Evolutionary conservation across 2,888 invertebrate species (phyloP).

Genomic region (Notodonta dromedarius): DNA sequence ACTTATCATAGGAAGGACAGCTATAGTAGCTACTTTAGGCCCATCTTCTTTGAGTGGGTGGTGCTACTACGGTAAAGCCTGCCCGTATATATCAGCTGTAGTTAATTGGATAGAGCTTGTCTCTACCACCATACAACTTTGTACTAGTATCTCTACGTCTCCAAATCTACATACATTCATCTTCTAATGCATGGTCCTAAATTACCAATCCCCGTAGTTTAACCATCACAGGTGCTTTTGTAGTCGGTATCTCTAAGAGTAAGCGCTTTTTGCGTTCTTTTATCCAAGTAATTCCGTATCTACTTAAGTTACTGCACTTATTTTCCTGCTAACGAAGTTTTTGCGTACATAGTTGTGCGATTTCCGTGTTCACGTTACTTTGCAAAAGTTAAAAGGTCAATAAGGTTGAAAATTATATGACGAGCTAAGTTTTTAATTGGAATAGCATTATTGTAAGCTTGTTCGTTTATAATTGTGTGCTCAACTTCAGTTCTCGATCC

Average conservation of each 20-base stretch:
- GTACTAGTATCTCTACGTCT: background rate
- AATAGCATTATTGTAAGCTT: no score
- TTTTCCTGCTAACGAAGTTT: background rate
- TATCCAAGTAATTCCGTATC: background rate
- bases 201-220: background rate
- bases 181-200: background rate
- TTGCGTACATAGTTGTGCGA: background rate
- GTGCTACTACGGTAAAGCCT: no score
- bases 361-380: background rate
- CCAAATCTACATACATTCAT: slow-evolving; percentile 4
- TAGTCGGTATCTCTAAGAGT: background rate
- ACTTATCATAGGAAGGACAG: no score
- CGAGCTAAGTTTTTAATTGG: no score
- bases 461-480: no score
- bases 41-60: no score
- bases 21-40: no score
- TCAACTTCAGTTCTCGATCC: no score
- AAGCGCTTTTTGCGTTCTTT: background rate
- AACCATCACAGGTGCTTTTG: background rate
- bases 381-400: background rate
- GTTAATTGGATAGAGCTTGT: no score
- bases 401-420: no score
- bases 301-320: background rate
- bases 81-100: no score
- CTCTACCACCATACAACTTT: background rate